Evolutionary conservation across 2,113 vertebrate species (phyloP), one percentile per base, ranked within the genome.

Genomic region (Datnioides undecimradiatus): DNA sequence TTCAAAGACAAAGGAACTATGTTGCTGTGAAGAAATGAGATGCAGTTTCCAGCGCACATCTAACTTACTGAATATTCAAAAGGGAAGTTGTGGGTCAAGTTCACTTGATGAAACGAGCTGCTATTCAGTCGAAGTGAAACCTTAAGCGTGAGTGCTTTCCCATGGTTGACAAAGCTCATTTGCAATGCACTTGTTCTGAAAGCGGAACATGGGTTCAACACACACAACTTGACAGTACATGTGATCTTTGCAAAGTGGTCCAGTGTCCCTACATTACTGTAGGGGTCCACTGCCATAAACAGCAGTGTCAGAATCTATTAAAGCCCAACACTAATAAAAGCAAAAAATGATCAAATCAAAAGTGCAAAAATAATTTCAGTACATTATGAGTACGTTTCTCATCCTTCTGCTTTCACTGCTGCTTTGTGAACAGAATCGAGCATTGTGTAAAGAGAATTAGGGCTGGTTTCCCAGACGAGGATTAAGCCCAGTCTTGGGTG

Each of bases 71-170:
- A 12, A 45, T 41, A 25, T 2, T 33, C 1, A 73, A 80, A 60
- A 6, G 66, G 68, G 83, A 89, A 84, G 80, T 68, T 66, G 73
- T 27, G 36, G 38, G 23, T 1, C 0, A 17, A 25, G 59, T 31
- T 73, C 68, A 16, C 52, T 70, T 23, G 14, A 49, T 52, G 63
- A 85, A 75, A 80, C 54, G n/a, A n/a, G n/a, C n/a, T n/a, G n/a
- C n/a, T n/a, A n/a, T n/a, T n/a, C n/a, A n/a, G n/a, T n/a, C n/a
- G 31, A 55, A n/a, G 29, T 68, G 14, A 66, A 59, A 72, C 31
- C 21, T 19, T 8, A 13, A 23, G 8, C 13, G 11, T 14, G 29
- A 25, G n/a, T n/a, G n/a, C n/a, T n/a, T 23, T 49, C 17, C 34
- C 34, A 27, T 46, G 1, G 31, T 8, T 19, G 14, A 16, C 10